Conservation (phyloP, 1,140 invertebrate genomes). For the Aleiodes sp. region DNA sequence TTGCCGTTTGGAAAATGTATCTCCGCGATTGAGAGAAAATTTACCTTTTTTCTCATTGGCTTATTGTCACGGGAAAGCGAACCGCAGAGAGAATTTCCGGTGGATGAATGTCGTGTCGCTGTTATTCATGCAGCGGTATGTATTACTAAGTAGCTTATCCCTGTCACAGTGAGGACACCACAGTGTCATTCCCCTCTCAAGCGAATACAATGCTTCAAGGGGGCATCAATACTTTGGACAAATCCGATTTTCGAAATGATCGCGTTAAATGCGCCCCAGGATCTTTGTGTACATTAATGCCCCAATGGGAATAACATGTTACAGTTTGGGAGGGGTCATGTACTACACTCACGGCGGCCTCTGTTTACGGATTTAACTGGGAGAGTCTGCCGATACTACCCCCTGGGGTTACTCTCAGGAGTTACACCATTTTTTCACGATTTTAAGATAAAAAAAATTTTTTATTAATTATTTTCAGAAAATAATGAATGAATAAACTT, state of each 20-base stretch:
- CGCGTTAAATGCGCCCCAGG: slow-evolving; percentile 52
- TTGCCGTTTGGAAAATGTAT: background rate
- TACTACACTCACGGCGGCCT: slow-evolving; percentile 15
- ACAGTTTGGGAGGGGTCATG: slow-evolving; percentile 18
- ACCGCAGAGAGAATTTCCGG: background rate
- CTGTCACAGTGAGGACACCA: slow-evolving; percentile 23
- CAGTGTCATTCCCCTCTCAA: slow-evolving; percentile 48
- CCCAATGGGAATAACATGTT: slow-evolving; percentile 13
- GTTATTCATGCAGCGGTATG: slow-evolving; percentile 42
- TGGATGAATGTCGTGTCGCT: background rate
- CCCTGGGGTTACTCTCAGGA: background rate
- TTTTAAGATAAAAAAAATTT: too few species aligned
- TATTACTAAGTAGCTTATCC: slow-evolving; percentile 49
- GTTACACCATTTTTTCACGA: too few species aligned
- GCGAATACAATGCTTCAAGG: slow-evolving; percentile 51
- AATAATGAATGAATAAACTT: too few species aligned
- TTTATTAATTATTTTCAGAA: too few species aligned
- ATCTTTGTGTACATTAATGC: slow-evolving; percentile 38
- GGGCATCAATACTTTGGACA: slow-evolving; percentile 23
- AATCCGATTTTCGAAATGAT: slow-evolving; percentile 59
- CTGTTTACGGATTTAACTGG: slow-evolving; percentile 8
- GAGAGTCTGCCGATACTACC: background rate
- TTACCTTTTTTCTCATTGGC: background rate
- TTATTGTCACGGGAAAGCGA: background rate
- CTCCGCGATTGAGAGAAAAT: too few species aligned